These are phyloP conservation scores for Prinia subflava DNA, from an alignment of 2,113 vertebrate species.

Conservation along the genomic window DNA sequence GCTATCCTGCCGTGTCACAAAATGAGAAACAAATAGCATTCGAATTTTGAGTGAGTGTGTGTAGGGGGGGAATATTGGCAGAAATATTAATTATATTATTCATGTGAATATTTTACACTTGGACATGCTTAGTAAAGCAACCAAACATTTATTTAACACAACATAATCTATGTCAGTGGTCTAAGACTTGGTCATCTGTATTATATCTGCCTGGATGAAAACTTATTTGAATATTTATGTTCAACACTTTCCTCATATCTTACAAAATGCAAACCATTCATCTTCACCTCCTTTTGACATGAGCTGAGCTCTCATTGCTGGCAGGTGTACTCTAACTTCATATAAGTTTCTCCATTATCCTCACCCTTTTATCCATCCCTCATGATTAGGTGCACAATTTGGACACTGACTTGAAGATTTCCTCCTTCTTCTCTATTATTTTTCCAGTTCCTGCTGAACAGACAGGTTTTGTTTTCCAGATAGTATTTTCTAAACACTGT, in stretches of 20 bases:
- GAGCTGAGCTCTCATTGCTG: neutral
- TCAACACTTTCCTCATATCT: neutral
- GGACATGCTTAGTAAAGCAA: neutral
- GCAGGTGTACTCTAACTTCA: neutral
- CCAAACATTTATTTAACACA: neutral
- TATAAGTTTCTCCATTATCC: neutral
- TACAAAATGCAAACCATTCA: neutral
- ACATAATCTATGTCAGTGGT: neutral
- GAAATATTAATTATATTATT: neutral
- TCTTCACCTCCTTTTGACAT: neutral
- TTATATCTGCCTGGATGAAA: neutral
- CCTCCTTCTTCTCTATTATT: neutral
- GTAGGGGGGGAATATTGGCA: fast-evolving
- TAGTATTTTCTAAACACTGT: neutral
- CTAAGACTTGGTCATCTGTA: neutral
- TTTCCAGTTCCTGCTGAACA: neutral
- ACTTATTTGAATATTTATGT: neutral
- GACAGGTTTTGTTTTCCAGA: neutral
- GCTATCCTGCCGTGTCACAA: neutral
- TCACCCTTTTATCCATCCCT: neutral
- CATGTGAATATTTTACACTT: neutral
- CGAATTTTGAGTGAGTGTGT: neutral
- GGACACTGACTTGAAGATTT: neutral
- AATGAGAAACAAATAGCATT: neutral
- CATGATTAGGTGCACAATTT: neutral